Conservation (phyloP, 2,888 invertebrate genomes). For the Hetaerina titia region DNA sequence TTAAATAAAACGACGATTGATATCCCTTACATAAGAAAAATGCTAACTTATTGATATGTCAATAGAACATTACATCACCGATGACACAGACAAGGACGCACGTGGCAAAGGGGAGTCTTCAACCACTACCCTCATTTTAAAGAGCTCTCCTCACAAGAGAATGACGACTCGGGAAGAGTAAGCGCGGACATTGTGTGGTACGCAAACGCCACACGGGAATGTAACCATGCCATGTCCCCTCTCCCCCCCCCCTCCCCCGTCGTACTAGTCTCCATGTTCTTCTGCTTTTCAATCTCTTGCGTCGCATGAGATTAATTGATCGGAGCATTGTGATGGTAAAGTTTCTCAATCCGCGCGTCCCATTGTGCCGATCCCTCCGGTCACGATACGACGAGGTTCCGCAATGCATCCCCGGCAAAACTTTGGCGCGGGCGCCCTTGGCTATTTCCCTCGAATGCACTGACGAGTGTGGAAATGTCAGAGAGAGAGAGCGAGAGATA, state of each 20-base stretch:
- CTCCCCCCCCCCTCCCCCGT: neutral
- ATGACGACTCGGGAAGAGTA: neutral
- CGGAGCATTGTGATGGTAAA: conserved; percentile 15
- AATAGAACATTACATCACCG: no score
- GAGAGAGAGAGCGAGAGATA: conserved; percentile 13
- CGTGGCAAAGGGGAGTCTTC: neutral
- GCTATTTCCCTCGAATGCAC: neutral
- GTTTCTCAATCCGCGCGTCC: conserved; percentile 16
- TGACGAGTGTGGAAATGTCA: conserved; percentile 35
- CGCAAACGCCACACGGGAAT: neutral
- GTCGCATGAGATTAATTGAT: conserved; percentile 19
- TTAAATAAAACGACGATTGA: no score
- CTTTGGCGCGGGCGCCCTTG: neutral
- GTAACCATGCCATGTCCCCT: neutral
- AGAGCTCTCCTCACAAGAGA: neutral
- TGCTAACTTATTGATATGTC: no score
- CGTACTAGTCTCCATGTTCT: neutral
- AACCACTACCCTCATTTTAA: neutral
- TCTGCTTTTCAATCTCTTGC: neutral
- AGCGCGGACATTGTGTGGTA: neutral
- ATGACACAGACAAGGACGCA: neutral
- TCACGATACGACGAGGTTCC: neutral
- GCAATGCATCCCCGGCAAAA: neutral
- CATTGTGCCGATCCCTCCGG: conserved; percentile 11
- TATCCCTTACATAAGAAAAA: no score